Evolutionary conservation across 1,140 invertebrate genomes (phyloP).

Genomic region (Venustaconcha ellipsiformis): DNA sequence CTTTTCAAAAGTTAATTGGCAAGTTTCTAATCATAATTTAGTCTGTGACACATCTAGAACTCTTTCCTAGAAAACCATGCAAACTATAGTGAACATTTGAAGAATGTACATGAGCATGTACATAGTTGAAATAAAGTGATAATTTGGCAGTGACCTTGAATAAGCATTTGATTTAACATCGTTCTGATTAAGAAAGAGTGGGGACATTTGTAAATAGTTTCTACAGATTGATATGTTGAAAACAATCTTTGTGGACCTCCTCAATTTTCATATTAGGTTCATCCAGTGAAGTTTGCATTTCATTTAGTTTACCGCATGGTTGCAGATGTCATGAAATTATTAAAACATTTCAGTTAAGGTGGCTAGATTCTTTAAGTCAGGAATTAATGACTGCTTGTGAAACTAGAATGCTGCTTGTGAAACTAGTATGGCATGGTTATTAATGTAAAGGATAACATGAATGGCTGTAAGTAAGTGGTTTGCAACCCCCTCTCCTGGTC

Average conservation of each 20-base stretch:
- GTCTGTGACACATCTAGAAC: background rate
- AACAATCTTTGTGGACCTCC: background rate
- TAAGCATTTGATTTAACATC: background rate
- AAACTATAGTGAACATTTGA: background rate
- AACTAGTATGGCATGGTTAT: background rate
- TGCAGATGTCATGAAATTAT: slow-evolving; percentile 1
- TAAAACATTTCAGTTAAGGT: background rate
- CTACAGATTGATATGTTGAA: background rate
- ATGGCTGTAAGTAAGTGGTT: background rate
- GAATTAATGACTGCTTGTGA: slow-evolving; percentile 1
- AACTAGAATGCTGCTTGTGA: background rate
- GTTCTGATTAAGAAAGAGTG: background rate
- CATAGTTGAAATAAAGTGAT: slow-evolving; percentile 1
- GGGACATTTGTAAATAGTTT: background rate
- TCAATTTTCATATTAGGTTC: background rate
- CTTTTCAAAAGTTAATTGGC: background rate
- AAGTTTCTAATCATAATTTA: background rate
- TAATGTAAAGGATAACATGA: background rate
- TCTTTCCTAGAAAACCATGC: background rate
- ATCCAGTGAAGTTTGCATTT: background rate
- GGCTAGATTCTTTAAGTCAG: background rate
- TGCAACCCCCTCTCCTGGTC: background rate
- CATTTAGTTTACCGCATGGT: background rate
- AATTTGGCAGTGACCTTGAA: background rate
- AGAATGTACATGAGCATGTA: slow-evolving; percentile 2